Evolutionary conservation across 2,113 vertebrate genomes (phyloP), one percentile per base, ranked within the genome.

Genomic region (Mugil cephalus): DNA sequence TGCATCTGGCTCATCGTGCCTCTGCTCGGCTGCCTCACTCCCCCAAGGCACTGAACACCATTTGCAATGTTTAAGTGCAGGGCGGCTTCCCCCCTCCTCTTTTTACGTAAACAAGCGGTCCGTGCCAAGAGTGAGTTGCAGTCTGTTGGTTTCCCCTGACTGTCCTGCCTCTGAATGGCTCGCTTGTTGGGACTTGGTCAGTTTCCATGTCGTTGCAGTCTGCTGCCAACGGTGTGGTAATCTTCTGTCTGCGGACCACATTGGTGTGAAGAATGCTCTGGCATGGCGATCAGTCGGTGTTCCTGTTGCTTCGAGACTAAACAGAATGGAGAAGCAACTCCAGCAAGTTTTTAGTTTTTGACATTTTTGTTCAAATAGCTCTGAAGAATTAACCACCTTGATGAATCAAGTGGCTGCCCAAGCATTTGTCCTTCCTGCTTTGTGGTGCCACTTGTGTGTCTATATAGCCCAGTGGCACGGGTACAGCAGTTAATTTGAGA

Each of bases 181-280:
- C n/a, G 9, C 79, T 93, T 92, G 91, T 91, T 90, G 60, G 55
- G 80, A 88, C 48, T 82, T 91, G 91, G 91, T 87, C 63, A 8
- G 68, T 79, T 88, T 91, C 88, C 89, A 90, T 87, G 88, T 87
- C 75, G 61, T 90, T 87, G 82, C 66, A 35, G 74, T 63, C 60
- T 17, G 66, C 69, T 83, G 84, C 77, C 84, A 84, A 39, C 42
- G 74, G 69, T 88, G 73, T 79, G 82, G 82, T 85, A 86, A 83
- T 87, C 56, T 87, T 65, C 71, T 83, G 72, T 78, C 38, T 60
- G 48, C 65, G 76, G 82, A 69, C 86, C 85, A 62, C 83, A 8
- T 71, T 79, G 82, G 82, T 68, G 62, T 59, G 19, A 66, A 63
- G 75, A 91, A 91, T 88, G 78, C 72, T 39, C 48, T 36, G 75